Base-by-base conservation (phyloP, 2,113 vertebrate species). In the Microtus pennsylvanicus region DNA sequence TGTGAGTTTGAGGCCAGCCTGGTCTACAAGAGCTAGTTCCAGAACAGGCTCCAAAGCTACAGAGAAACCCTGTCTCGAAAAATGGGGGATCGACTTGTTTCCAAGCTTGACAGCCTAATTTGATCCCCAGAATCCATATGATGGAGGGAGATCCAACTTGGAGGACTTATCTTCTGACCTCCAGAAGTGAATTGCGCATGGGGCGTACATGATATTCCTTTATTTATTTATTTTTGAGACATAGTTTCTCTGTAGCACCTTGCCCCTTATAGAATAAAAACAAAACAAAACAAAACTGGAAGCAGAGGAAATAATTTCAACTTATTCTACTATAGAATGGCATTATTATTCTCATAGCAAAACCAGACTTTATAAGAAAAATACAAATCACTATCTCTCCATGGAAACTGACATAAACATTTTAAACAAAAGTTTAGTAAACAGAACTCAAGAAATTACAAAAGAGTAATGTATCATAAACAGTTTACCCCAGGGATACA, bases 351-450 rank as follows among this genome's bases (percentile, higher is more conserved):
- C 14, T 33, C 3, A 89, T 8, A 74, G 19, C 65, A 93, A 91
- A 92, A 89, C 9, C 38, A 96, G 81, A 80, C n/a, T 90, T n/a
- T n/a, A 70, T 30, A 94, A 91, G 42, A 93, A 89, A 95, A 87
- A 94, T 45, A 95, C 1, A 94, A 72, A 81, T 30, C 52, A 91
- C 50, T 30, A 91, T 77, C 28, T 22, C 50, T 52, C 61, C 26
- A 55, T 16, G 42, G 45, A 96, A 96, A 97, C 0, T 47, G 86
- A 88, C 22, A 35, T 16, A 35, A 78, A 94, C 92, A 94, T 47
- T 58, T 55, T 77, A 93, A 92, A 47, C 47, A 94, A 58, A 91
- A 95, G 55, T 90, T 85, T 70, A 96, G 70, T 69, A 75, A 78
- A 93, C 1, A 47, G 17, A 80, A 93, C 78, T 69, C 13, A 93